phyloP scores from a whole-genome alignment of 2,797 vertebrate species.

The Erpetoichthys calabaricus region DNA sequence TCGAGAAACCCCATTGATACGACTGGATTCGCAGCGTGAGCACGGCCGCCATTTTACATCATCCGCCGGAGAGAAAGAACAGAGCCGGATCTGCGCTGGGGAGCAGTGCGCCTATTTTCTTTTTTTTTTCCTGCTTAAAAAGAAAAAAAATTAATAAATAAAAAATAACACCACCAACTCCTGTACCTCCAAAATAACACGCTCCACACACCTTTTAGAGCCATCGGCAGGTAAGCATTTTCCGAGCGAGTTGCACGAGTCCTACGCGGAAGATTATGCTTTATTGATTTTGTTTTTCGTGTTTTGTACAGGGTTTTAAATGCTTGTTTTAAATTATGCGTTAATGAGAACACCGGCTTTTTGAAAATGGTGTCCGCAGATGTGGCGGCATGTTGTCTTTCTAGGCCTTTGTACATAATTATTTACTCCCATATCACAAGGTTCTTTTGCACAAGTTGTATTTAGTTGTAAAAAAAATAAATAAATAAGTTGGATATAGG shows the following conservation, averaged over 20 bases:
- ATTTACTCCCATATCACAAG: too few relatives aligned
- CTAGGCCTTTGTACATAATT: constrained; percentile 3
- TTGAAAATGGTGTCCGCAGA: constrained; percentile 82
- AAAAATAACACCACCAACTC: constrained; percentile 16
- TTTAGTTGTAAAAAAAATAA: too few relatives aligned
- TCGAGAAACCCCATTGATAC: constrained; percentile 53
- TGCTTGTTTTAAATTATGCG: constrained; percentile 50
- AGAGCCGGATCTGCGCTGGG: constrained; percentile 56
- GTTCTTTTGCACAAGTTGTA: too few relatives aligned
- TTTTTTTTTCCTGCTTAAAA: constrained; percentile 28
- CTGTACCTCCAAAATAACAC: constrained; percentile 35
- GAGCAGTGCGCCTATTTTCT: constrained; percentile 35
- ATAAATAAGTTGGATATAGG: too few relatives aligned
- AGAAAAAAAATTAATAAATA: too few relatives aligned
- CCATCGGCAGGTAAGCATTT: constrained; percentile 34
- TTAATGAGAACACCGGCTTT: constrained; percentile 63
- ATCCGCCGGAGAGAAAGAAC: constrained; percentile 77
- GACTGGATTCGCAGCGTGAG: constrained; percentile 77
- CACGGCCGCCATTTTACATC: constrained; percentile 95
- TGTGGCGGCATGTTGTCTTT: constrained; percentile 61
- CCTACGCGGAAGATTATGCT: too few relatives aligned
- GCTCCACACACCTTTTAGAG: constrained; percentile 23
- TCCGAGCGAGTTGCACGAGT: constrained; percentile 18
- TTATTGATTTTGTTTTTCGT: neutral
- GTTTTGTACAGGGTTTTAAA: constrained; percentile 40